Conservation (phyloP, 1,140 invertebrate species). For the Trichoplusia ni region DNA sequence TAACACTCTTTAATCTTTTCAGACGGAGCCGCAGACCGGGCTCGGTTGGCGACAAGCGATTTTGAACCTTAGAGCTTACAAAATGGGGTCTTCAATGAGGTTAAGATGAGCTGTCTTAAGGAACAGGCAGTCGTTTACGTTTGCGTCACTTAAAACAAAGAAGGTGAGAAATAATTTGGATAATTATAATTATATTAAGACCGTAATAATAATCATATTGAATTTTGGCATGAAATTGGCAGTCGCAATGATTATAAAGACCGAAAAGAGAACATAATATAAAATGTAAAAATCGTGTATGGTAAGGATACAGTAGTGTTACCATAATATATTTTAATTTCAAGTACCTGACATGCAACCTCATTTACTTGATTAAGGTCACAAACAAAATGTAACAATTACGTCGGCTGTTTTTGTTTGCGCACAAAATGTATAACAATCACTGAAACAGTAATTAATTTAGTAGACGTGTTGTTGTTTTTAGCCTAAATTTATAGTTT, state of each 20-base stretch:
- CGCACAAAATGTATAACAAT: background rate
- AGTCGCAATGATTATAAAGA: too few species aligned
- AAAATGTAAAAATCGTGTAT: too few species aligned
- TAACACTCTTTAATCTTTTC: constrained; percentile 22
- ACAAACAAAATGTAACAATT: background rate
- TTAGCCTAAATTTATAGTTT: too few species aligned
- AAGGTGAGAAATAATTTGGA: constrained; percentile 25
- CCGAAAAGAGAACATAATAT: too few species aligned
- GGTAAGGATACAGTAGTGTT: background rate
- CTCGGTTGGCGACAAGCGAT: background rate
- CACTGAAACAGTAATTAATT: too few species aligned
- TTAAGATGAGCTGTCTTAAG: constrained; percentile 23
- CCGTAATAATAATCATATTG: too few species aligned
- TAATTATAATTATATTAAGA: too few species aligned
- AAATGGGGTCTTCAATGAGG: constrained; percentile 13
- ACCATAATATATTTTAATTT: too few species aligned
- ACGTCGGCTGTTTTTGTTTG: constrained; percentile 11
- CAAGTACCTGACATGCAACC: too few species aligned
- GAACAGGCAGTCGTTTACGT: background rate
- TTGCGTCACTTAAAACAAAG: constrained; percentile 18
- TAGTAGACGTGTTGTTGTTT: too few species aligned
- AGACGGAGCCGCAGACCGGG: background rate
- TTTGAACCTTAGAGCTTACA: background rate
- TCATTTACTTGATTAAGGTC: constrained; percentile 14
- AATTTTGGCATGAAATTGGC: too few species aligned